phyloP scores from a whole-genome alignment of 1,140 invertebrate species.

The Drosophila orena region DNA sequence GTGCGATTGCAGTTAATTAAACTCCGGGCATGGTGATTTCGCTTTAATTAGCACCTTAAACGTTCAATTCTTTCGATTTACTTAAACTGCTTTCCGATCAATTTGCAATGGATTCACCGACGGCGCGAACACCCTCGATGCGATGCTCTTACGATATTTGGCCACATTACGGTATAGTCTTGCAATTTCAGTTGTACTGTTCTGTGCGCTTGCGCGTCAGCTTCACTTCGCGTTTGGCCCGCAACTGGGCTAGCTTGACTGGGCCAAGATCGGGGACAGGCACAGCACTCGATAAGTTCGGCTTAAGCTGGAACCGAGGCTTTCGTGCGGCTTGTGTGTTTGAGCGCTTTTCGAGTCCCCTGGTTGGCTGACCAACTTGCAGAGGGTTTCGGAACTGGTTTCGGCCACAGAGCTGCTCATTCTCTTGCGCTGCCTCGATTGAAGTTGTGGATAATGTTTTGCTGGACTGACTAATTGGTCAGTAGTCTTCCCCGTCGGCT shows the following conservation, averaged over 20 bases:
- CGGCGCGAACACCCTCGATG: conserved; percentile 32
- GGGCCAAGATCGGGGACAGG: conserved; percentile 14
- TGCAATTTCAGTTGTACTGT: conserved; percentile 29
- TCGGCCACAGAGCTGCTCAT: conserved; percentile 34
- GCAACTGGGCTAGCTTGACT: conserved; percentile 50
- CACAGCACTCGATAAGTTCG: conserved; percentile 28
- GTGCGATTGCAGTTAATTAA: conserved; percentile 49
- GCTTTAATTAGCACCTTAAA: conserved; percentile 43
- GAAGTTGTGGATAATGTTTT: conserved; percentile 40
- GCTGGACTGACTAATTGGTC: conserved; percentile 72
- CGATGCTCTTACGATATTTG: conserved; percentile 42
- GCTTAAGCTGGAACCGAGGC: conserved; percentile 42
- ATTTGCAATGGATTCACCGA: conserved; percentile 31
- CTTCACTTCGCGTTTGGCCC: conserved; percentile 58
- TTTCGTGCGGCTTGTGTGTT: conserved; percentile 34
- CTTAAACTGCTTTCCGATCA: conserved; percentile 26
- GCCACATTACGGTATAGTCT: conserved; percentile 31
- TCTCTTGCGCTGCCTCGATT: conserved; percentile 13
- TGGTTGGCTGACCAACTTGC: conserved; percentile 58
- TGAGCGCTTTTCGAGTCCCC: conserved; percentile 66
- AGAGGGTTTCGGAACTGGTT: conserved; percentile 56
- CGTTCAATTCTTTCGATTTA: conserved; percentile 24
- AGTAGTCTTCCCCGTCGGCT: conserved; percentile 76
- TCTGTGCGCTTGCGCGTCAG: conserved; percentile 73
- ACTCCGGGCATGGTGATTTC: conserved; percentile 30